Conservation (phyloP, 2,113 vertebrate genomes). For the Paraplagusia blochii region DNA sequence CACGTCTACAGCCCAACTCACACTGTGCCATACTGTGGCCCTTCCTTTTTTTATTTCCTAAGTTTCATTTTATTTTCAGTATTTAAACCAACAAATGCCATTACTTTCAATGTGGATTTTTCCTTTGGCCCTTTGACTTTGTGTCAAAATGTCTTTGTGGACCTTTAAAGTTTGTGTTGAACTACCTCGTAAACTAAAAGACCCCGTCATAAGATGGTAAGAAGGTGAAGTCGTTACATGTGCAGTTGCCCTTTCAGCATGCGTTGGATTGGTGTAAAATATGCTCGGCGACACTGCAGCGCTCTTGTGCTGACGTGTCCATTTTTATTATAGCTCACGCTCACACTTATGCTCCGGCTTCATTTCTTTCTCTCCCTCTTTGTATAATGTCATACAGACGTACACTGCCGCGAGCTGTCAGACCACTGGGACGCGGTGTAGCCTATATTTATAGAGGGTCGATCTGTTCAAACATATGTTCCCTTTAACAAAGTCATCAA, state of each 20-base stretch:
- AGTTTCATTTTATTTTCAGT: too few relatives aligned
- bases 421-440: conserved; percentile 66
- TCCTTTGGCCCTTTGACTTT: too few relatives aligned
- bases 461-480: conserved; percentile 72
- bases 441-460: conserved; percentile 72
- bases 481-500: conserved; percentile 71
- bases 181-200: too few relatives aligned
- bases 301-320: conserved; percentile 11
- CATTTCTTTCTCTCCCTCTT: conserved; percentile 1
- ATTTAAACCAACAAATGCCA: too few relatives aligned
- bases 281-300: background rate
- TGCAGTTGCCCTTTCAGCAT: background rate
- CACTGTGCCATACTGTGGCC: too few relatives aligned
- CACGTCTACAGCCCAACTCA: too few relatives aligned
- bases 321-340: conserved; percentile 12
- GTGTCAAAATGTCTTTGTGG: too few relatives aligned
- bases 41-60: too few relatives aligned
- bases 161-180: too few relatives aligned
- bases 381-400: conserved; percentile 64
- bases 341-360: conserved; percentile 3
- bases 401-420: conserved; percentile 54
- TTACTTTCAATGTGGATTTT: too few relatives aligned
- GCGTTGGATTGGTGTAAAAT: background rate
- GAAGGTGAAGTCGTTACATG: conserved; percentile 3
- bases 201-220: background rate